Conservation (phyloP, 2,113 vertebrate genomes). For the Ctenomys sociabilis region DNA sequence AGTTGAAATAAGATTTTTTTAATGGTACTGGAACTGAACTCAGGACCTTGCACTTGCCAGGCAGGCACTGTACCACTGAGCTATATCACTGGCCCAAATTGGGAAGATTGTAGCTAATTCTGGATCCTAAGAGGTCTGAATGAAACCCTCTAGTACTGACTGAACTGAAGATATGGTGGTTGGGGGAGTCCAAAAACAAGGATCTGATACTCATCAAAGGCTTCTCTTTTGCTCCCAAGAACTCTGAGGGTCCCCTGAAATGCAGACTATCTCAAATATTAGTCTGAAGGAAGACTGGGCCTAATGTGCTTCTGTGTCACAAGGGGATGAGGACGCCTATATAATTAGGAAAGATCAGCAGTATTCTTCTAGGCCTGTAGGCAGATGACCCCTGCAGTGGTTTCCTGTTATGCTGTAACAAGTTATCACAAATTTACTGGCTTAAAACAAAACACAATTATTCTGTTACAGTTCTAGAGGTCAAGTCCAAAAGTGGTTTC, state of each 20-base stretch:
- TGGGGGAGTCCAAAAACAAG: not conserved
- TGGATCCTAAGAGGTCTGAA: not conserved
- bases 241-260: not conserved
- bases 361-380: not conserved
- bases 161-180: not conserved
- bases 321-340: not conserved
- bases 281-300: not conserved
- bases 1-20: not conserved
- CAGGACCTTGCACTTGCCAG: too few relatives aligned
- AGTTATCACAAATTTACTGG: not conserved
- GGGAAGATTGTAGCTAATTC: not conserved
- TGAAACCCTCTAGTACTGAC: not conserved
- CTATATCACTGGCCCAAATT: too few relatives aligned
- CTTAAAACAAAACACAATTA: not conserved
- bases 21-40: too few relatives aligned
- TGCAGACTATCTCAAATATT: not conserved
- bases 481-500: constrained; percentile 1
- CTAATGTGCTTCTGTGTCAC: not conserved
- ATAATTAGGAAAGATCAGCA: not conserved
- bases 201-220: not conserved
- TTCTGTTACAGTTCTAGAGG: not conserved
- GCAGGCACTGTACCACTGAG: too few relatives aligned
- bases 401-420: not conserved
- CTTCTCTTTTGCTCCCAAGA: not conserved
- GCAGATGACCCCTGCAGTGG: not conserved